Base-by-base conservation (phyloP, 2,888 invertebrate genomes). In the Nymphalis polychloros region DNA sequence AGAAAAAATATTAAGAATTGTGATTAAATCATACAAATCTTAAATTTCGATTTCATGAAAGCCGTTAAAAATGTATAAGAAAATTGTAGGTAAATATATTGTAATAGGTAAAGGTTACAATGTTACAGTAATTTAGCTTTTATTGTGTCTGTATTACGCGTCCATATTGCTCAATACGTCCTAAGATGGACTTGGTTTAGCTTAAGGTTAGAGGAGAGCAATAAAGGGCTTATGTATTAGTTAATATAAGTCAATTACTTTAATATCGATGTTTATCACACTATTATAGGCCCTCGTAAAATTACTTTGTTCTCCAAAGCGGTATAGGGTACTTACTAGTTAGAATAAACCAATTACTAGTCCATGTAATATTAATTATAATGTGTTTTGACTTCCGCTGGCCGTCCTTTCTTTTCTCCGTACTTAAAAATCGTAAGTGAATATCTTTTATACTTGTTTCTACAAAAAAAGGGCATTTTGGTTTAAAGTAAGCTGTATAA, bases 261-360 rank as follows among this genome's bases (percentile, higher is more conserved):
- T 80, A 84, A 81, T 81, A 81, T 59, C 66, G 59, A 72, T 81
- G 81, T 84, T 80, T 79, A 86, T 83, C 75, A 74, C 76, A 73
- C 81, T 85, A 79, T 73, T 84, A 81, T 82, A 83, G 77, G 84
- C 86, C 89, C 88, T 83, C 79, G 75, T 82, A 82, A 81, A 81
- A 78, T 81, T 82, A 82, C 79, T 79, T 84, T 84, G 85, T 90
- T 89, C 90, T 92, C 91, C 90, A 86, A 87, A 86, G 91, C 92
- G 92, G 92, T 92, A 86, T 88, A 89, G 89, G 90, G 90, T 92
- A 92, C 92, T 92, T 91, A 91, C 84, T 92, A 92, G 90, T 86
- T 92, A 92, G 91, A 81, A 86, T 92, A 91, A 92, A 91, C 90
- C 87, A 90, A 90, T 90, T 89, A 89, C 92, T 92, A 92, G 92